Percentiles rank a stretch among this genome's conserved stretches.
Evolutionary conservation across 2,797 vertebrate species (phyloP).

Genomic region (Melanotaenia maccullochi): DNA sequence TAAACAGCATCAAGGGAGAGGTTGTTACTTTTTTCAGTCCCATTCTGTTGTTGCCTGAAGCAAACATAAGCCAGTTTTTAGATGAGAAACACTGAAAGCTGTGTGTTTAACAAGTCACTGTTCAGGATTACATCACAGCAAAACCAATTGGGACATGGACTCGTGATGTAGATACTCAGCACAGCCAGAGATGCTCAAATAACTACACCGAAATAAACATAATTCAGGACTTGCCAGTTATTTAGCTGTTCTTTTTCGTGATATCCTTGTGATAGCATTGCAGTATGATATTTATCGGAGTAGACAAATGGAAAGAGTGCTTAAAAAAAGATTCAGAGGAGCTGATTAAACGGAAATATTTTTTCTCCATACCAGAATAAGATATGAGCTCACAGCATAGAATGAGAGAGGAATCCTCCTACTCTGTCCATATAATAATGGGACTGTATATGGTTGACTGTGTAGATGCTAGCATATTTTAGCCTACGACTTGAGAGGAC

Average conservation of each 20-base stretch:
- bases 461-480: neutral
- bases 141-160: conserved; percentile 58
- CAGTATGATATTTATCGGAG: conserved; percentile 27
- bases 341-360: conserved; percentile 44
- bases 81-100: conserved; percentile 58
- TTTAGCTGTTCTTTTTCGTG: conserved; percentile 6
- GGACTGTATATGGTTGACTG: conserved; percentile 13
- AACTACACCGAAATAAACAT: conserved; percentile 34
- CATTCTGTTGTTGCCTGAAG: conserved; percentile 13
- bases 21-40: conserved; percentile 20
- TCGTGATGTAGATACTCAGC: conserved; percentile 54
- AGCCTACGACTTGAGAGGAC: conserved; percentile 3
- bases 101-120: conserved; percentile 67
- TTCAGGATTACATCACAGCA: conserved; percentile 69
- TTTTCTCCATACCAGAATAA: conserved; percentile 54
- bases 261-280: conserved; percentile 23
- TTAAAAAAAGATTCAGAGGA: conserved; percentile 59
- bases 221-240: conserved; percentile 19
- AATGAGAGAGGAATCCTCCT: conserved; percentile 17
- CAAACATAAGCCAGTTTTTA: conserved; percentile 50
- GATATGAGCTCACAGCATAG: conserved; percentile 45
- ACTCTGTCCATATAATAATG: conserved; percentile 15
- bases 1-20: conserved; percentile 38
- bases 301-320: conserved; percentile 26
- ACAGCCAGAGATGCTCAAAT: conserved; percentile 57